Evolutionary conservation across 2,113 vertebrate genomes (phyloP), one percentile per base, ranked within the genome.

Genomic region (Urocitellus parryii): DNA sequence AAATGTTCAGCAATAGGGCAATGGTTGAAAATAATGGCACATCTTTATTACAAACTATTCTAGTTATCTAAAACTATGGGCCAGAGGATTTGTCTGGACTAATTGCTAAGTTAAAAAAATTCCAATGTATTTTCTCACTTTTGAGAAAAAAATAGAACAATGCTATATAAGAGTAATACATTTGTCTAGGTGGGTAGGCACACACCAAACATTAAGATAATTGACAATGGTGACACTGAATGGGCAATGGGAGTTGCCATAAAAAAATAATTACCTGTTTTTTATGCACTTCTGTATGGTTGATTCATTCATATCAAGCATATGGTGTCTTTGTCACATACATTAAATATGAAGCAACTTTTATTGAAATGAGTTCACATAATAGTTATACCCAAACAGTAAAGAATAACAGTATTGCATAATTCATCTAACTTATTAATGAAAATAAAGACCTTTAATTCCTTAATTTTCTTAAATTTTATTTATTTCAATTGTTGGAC

Each of bases 371-470:
- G 56, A 53, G 22, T 8, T 86, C 8, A 34, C 24, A 53, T 17
- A 70, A 72, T 37, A 82, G 34, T 78, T 78, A 68, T 32, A 73
- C 87, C 37, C 37, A 79, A 94, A 78, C 51, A 56, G 8, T 81
- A 42, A 81, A 63, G 56, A 90, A 79, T 8, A 81, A 18, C 34
- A 92, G 42, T 65, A 90, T 61, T 22, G 24, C 24, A 77, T n/a
- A 94, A 96, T 92, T 74, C 37, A 83, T 73, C 53, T 37, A 78
- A 20, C 24, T 58, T 83, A 72, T 78, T 95, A 79, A 80, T 82
- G 37, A 48, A 84, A 92, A 58, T 78, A 58, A 85, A 70, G 24
- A n/a, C 24, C 17, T 70, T 94, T 80, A 68, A 81, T 74, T 94
- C n/a, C 67, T 85, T 77, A 85, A 84, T 14, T 65, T 83, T 20